Percentiles rank a stretch among this genome's conserved stretches.
phyloP scores from a whole-genome alignment of 2,888 invertebrate genomes.

The Allophyes oxyacanthae region DNA sequence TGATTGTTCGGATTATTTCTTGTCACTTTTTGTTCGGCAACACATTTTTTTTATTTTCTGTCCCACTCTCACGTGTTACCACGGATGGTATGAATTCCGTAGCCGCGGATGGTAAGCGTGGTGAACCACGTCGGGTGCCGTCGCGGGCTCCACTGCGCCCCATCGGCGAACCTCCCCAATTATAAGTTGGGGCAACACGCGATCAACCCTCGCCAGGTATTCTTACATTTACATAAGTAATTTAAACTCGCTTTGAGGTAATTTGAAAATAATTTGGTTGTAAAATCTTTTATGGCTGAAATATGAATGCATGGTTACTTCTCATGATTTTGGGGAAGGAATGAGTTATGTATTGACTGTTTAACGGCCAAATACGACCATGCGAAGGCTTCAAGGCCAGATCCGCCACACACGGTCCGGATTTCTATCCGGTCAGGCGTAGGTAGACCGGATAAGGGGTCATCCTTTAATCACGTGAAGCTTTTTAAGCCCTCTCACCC shows the following conservation, averaged over 20 bases:
- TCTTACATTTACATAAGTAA: conserved; percentile 59
- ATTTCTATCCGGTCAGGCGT: too few species aligned
- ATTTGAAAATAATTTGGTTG: conserved; percentile 56
- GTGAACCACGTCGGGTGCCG: conserved; percentile 41
- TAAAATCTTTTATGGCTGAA: conserved; percentile 52
- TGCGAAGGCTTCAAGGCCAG: too few species aligned
- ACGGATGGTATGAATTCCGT: conserved; percentile 4
- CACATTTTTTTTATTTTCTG: conserved; percentile 1
- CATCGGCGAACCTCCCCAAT: conserved; percentile 44
- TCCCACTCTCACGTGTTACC: conserved; percentile 10
- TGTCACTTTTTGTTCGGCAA: too few species aligned
- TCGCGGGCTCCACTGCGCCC: conserved; percentile 49
- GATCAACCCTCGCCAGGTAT: conserved; percentile 51
- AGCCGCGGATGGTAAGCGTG: conserved; percentile 24
- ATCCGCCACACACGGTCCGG: too few species aligned
- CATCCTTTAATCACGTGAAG: too few species aligned
- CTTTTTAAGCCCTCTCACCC: too few species aligned
- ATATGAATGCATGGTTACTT: conserved; percentile 29
- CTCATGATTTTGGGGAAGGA: conserved; percentile 18
- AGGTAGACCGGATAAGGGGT: too few species aligned
- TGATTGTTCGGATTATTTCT: neutral
- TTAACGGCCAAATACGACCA: too few species aligned
- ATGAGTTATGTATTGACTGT: neutral
- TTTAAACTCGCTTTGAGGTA: conserved; percentile 56
- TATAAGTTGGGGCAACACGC: conserved; percentile 46